A percentile compares a stretch with the other conserved stretches of the same genome.
These are phyloP conservation scores for Sakesphorus luctuosus DNA, from an alignment of 2,113 vertebrate genomes.

Conservation along the genomic window DNA sequence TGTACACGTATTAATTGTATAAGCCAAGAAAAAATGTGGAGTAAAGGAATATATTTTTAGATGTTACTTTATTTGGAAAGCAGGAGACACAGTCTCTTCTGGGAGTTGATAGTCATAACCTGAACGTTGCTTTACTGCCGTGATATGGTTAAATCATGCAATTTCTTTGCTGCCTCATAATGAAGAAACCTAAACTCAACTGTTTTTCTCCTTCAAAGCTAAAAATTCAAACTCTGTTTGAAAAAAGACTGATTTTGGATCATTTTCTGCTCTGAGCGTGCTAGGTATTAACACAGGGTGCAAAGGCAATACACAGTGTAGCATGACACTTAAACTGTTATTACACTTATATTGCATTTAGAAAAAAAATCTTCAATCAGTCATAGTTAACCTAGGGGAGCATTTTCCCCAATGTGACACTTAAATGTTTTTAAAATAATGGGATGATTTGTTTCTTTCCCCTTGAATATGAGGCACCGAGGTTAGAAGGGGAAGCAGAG, in stretches of 20 bases:
- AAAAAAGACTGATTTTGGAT: slow-evolving; percentile 67
- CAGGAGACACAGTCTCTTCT: not conserved
- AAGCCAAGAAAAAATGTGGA: not conserved
- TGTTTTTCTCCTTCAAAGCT: slow-evolving; percentile 37
- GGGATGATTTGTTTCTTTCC: slow-evolving; percentile 53
- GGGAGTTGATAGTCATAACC: slow-evolving; percentile 29
- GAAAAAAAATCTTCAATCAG: slow-evolving; percentile 56
- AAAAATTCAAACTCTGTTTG: slow-evolving; percentile 68
- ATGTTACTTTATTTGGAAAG: slow-evolving; percentile 26
- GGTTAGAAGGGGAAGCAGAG: slow-evolving; percentile 33
- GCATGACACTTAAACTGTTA: slow-evolving; percentile 50
- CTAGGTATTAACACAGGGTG: slow-evolving; percentile 70
- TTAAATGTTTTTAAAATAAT: slow-evolving; percentile 62
- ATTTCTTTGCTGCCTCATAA: slow-evolving; percentile 64
- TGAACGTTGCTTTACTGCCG: slow-evolving; percentile 8
- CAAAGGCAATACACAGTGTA: slow-evolving; percentile 55
- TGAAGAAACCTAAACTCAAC: slow-evolving; percentile 43
- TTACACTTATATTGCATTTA: slow-evolving; percentile 61
- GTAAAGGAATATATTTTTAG: slow-evolving; percentile 35
- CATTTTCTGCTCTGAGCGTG: slow-evolving; percentile 63
- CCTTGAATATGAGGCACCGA: slow-evolving; percentile 36
- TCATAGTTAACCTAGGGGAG: slow-evolving; percentile 60
- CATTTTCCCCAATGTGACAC: slow-evolving; percentile 53
- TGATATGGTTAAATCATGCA: slow-evolving; percentile 61
- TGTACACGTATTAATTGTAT: not conserved